Conservation (phyloP, 37 sponge, comb jelly and placozoan species). For the Spongilla lacustris region DNA sequence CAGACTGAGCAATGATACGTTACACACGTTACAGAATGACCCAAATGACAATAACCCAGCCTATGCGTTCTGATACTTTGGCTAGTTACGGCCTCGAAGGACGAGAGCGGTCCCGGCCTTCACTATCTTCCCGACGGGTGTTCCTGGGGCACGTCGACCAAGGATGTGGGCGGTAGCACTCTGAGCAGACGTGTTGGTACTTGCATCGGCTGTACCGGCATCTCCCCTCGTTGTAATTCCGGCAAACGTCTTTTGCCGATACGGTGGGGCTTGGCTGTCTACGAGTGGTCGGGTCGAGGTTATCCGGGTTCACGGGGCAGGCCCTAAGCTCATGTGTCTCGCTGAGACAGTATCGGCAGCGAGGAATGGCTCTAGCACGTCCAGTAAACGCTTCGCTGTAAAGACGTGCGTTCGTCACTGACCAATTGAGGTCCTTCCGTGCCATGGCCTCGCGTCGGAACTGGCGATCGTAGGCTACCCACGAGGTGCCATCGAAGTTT, state of each 20-base stretch:
- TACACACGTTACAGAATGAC: no score
- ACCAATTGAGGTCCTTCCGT: neutral
- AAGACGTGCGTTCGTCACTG: no score
- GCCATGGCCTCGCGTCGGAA: constrained; percentile 5
- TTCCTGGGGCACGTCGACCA: neutral
- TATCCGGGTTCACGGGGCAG: constrained; percentile 3
- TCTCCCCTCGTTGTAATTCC: neutral
- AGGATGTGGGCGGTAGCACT: constrained; percentile 2
- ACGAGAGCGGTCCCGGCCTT: no score
- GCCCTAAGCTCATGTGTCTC: neutral
- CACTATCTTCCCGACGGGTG: neutral
- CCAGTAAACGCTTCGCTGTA: neutral
- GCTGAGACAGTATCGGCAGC: constrained; percentile 7
- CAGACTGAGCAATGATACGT: no score
- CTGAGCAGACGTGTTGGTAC: constrained; percentile 1
- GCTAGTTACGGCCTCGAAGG: no score
- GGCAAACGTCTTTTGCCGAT: neutral
- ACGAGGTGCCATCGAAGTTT: constrained; percentile 9
- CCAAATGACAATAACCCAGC: no score
- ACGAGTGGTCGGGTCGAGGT: neutral
- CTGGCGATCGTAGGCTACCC: constrained; percentile 16
- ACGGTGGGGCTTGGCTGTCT: no score
- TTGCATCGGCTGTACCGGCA: neutral
- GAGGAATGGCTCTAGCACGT: constrained; percentile 2
- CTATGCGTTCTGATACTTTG: no score